Evolutionary conservation across 2,888 invertebrate genomes (phyloP), one percentile per base, ranked within the genome.

Genomic region (Sinodicranocentrus sp.): DNA sequence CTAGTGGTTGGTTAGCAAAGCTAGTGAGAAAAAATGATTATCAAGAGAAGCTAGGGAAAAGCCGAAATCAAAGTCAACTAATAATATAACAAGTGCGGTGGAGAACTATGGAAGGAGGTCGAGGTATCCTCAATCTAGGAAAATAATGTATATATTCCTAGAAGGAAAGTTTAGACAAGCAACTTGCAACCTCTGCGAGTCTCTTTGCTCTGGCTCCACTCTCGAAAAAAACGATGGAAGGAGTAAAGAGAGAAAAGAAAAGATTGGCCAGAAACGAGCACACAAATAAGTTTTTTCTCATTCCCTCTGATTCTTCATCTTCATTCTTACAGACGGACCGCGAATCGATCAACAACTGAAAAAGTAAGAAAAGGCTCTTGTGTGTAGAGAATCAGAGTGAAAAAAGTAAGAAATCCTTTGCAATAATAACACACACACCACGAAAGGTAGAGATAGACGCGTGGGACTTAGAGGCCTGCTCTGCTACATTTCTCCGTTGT

Each of bases 31-130:
- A 28, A 78, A 78, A 68, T 44, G 28, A 70, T 68, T 44, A 70
- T 70, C 70, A 78, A 23, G 44, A 70, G n/a, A 68, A 68, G 61
- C n/a, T 23, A 67, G 44, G 28, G 63, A 54, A 25, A 57, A 77
- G 67, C 59, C 28, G 61, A 78, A 77, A 78, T 78, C 78, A 70
- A 78, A 78, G 70, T 33, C 70, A 78, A 78, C 68, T 70, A 70
- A 70, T 78, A 28, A 76, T 77, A 68, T 39, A 44, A 67, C 67
- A 67, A 23, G 33, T 23, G 17, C 2, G n/a, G 48, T 48, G 48
- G 48, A 10, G 13, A n/a, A 5, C 54, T 21, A n/a, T 17, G 23
- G 21, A 15, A 54, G 52, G 8, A 19, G 52, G n/a, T 52, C 44
- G 2, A 44, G 44, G n/a, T 39, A 5, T 39, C 39, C 39, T 39